phyloP scores from a whole-genome alignment of 2,888 invertebrate species.

The Sinodicranocentrus sp. region DNA sequence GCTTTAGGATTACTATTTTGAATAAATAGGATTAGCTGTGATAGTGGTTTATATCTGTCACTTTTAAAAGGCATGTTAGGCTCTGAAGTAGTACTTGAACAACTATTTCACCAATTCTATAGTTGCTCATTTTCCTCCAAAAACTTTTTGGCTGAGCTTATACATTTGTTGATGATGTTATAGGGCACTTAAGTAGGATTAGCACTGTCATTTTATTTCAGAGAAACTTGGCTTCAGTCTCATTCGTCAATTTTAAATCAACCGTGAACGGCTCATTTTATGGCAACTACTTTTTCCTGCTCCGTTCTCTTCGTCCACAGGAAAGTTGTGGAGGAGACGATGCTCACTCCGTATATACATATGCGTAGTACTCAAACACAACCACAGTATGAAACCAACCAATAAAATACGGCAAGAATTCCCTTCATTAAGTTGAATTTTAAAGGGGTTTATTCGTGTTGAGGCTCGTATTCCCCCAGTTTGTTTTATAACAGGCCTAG shows the following conservation, averaged over 20 bases:
- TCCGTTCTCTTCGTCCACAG: not conserved
- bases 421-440: conserved; percentile 52
- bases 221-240: conserved; percentile 61
- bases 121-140: conserved; percentile 37
- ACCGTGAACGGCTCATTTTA: conserved; percentile 54
- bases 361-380: no score
- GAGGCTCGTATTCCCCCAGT: conserved; percentile 3
- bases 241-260: conserved; percentile 67
- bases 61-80: conserved; percentile 55
- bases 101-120: conserved; percentile 47
- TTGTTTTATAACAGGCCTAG: conserved; percentile 11
- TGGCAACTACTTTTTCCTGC: conserved; percentile 19
- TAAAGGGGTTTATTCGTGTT: conserved; percentile 1
- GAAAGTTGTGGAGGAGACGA: conserved; percentile 11
- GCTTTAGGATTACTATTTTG: conserved; percentile 53
- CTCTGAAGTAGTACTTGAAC: conserved; percentile 55
- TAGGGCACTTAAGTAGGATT: conserved; percentile 61
- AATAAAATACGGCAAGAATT: no score
- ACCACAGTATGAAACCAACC: no score
- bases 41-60: conserved; percentile 65
- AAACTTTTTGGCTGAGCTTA: conserved; percentile 12
- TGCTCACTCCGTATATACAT: no score
- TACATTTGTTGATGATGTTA: conserved; percentile 57
- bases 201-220: conserved; percentile 62
- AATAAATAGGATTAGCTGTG: conserved; percentile 50